Evolutionary conservation across 2,888 invertebrate genomes (phyloP), one percentile per base, ranked within the genome.

Genomic region (Zhuqinia jingwanae): DNA sequence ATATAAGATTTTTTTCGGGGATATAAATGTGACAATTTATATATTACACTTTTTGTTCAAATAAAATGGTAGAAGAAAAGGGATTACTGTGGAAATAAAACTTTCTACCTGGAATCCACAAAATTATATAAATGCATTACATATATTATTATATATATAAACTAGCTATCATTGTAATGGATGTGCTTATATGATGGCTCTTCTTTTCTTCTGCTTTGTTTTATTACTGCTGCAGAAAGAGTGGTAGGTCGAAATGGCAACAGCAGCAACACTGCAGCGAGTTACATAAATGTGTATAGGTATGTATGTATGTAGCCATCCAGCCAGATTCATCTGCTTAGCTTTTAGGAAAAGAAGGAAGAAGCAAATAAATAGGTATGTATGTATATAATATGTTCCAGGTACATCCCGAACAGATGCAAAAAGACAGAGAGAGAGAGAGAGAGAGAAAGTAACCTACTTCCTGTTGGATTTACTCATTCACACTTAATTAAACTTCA

Each of bases 401-500:
- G n/a, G n/a, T 70, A 70, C 70, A 47, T 45, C 42, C 25, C 8
- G 25, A 47, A 47, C 47, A n/a, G 70, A 70, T 70, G 27, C 75
- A 75, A 53, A 75, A 53, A 30, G 53, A 75, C 3, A 8, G 5
- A 36, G 60, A 73, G 56, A 73, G 42, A 45, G 58, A n/a, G n/a
- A n/a, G 6, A 8, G 5, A 36, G 60, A 73, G 56, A 73, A 56
- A 45, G 58, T 65, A 73, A 73, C 73, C 81, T 73, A 82, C 73
- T 82, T 80, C 70, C 80, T 68, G 36, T 36, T 36, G 30, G 81
- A 42, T 76, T 77, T 25, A 50, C 56, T 84, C 75, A 63, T 84
- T 85, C 85, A 85, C 85, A 85, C 85, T 85, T 85, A 78, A 85
- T 85, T 85, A 78, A 85, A 85, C 85, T 78, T 78, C 45, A 25